These are phyloP conservation scores for Callithrix jacchus DNA, from an alignment of 2,113 vertebrate genomes.

Conservation along the genomic window DNA sequence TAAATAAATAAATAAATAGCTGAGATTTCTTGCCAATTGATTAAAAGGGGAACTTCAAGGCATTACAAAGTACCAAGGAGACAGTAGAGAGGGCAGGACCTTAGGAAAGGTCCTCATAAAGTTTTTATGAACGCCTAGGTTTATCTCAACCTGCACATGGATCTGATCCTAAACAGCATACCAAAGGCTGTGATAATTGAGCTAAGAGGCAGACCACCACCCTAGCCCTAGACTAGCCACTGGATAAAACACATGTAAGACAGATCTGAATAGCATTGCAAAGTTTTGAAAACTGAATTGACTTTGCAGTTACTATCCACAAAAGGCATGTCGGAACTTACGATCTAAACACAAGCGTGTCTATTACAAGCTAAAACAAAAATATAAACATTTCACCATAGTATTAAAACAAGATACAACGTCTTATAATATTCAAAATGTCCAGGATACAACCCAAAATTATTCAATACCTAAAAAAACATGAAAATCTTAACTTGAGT, in stretches of 20 bases:
- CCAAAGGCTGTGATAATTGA: not conserved
- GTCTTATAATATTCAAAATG: not conserved
- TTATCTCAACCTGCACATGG: not conserved
- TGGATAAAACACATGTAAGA: not conserved
- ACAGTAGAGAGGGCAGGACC: not conserved
- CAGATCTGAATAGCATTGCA: not conserved
- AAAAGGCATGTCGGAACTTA: slow-evolving; percentile 25
- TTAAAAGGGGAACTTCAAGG: not conserved
- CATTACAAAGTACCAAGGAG: not conserved
- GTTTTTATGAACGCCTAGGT: slow-evolving; percentile 1
- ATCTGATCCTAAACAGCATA: not conserved
- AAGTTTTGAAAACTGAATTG: slow-evolving; percentile 14
- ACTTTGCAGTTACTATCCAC: not conserved
- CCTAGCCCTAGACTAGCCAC: not conserved
- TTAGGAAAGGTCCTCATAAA: not conserved
- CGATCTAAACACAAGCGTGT: not conserved
- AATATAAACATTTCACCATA: not conserved
- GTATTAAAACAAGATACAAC: slow-evolving; percentile 21
- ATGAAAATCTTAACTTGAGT: slow-evolving; percentile 14
- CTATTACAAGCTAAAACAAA: slow-evolving; percentile 42
- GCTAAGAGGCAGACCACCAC: not conserved
- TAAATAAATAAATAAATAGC: too few relatives aligned
- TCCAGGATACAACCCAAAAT: not conserved
- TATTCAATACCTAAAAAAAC: not conserved
- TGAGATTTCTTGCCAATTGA: not conserved